Base-by-base conservation (phyloP, 1,140 invertebrate species). In the Oscheius sp. region DNA sequence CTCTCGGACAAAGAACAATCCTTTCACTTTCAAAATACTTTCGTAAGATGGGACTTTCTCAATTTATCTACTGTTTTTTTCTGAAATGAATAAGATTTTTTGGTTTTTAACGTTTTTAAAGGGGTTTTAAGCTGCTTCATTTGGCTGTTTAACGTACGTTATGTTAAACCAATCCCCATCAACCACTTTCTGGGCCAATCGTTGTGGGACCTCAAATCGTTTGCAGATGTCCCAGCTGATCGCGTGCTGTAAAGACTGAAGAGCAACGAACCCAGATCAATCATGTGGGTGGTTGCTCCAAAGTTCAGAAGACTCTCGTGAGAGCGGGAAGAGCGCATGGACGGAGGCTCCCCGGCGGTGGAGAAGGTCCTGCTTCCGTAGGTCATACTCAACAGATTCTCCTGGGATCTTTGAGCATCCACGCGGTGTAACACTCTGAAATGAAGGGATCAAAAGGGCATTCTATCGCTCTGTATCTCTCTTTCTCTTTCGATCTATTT, bases 261-360 rank as follows among this genome's bases (percentile, higher is more conserved):
- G 20, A 59, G 23, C 32, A 28, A 67, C 75, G 45, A 23, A 76
- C 72, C 32, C 42, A 78, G 67, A 64, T 78, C 77, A 62, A 78
- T 78, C 75, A 77, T 77, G 62, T 78, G 77, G 28, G 73, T 77
- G 20, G 76, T 70, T 20, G 77, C 74, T 35, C 63, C 55, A 18
- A 62, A 78, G 29, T 49, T 71, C 23, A 78, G 67, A 36, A 78
- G 38, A 38, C 59, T 66, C 66, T 78, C 77, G 66, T 78, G 77
- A 45, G 77, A 78, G 29, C 77, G 70, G 29, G 65, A 66, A 1
- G 77, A 74, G n/a, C 77, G 72, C 15, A 78, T 58, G 4, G 68
- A 58, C n/a, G 42, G 45, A 32, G 55, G 74, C 23, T 71, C 73
- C 2, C 31, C 45, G 34, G 68, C 26, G 18, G 69, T 28, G 52